phyloP scores from a whole-genome alignment of 2,888 invertebrate species.

The Abscondita cerata region DNA sequence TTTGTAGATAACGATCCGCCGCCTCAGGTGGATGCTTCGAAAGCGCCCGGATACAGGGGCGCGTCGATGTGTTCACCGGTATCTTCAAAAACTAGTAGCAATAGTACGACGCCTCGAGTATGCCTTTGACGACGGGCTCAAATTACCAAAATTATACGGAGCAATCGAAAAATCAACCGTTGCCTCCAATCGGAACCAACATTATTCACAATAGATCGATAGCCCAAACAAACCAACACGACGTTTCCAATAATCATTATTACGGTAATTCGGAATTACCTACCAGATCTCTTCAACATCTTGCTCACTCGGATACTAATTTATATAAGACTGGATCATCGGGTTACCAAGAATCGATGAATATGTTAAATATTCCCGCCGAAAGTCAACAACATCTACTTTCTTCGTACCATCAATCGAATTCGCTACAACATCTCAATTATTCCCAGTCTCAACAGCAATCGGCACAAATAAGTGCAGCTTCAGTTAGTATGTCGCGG shows the following conservation, averaged over 20 bases:
- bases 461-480: slow-evolving; percentile 26
- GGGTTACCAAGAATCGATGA: slow-evolving; percentile 36
- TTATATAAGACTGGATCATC: slow-evolving; percentile 44
- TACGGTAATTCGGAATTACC: slow-evolving; percentile 37
- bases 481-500: slow-evolving; percentile 66
- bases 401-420: slow-evolving; percentile 44
- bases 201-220: slow-evolving; percentile 49
- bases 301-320: slow-evolving; percentile 42
- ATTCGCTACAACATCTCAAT: slow-evolving; percentile 49
- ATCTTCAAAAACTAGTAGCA: slow-evolving; percentile 66
- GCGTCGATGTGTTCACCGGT: slow-evolving; percentile 80
- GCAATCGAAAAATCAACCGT: slow-evolving; percentile 45
- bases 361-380: slow-evolving; percentile 58
- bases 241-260: slow-evolving; percentile 38
- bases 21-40: slow-evolving; percentile 81
- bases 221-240: slow-evolving; percentile 43
- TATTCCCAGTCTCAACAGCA: slow-evolving; percentile 54
- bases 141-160: slow-evolving; percentile 50
- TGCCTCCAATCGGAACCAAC: slow-evolving; percentile 54
- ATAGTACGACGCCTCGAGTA: slow-evolving; percentile 63
- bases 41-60: slow-evolving; percentile 90
- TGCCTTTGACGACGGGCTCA: slow-evolving; percentile 45
- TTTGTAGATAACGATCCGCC: slow-evolving; percentile 64
- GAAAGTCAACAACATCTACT: slow-evolving; percentile 32
- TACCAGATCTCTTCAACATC: slow-evolving; percentile 37